Base-by-base conservation (phyloP, 2,888 invertebrate species). In the Plutella xylostella region DNA sequence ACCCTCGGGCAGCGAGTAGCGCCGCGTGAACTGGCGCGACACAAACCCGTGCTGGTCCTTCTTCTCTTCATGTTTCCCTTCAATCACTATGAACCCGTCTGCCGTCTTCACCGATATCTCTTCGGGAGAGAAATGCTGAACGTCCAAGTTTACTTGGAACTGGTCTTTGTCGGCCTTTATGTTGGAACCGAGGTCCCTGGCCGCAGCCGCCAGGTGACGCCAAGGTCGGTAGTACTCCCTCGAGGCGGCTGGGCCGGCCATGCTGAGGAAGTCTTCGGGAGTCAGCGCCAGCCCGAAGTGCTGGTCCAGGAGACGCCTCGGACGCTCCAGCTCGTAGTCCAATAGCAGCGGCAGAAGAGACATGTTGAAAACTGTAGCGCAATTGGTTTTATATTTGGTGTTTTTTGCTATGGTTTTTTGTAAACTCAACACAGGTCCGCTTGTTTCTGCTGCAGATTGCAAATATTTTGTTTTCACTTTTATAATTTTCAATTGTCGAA, bases 11-110 rank as follows among this genome's bases (percentile, higher is more conserved):
- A 94, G 65, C n/a, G 88, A 74, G 61, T 93, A 94, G 40, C 90
- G 88, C 1, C 94, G 86, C 1, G 89, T 86, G 55, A 94, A 91
- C 54, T 93, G 91, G 19, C 92, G 85, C 1, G 91, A 89, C 44
- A 93, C 88, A 52, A 80, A 90, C 0, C 93, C 92, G 56, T 91
- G 90, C 21, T 90, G 88, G 56, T 92, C 92, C 49, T 89, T 87
- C 58, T 89, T 89, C 63, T 93, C 92, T 55, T 92, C 91, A 57
- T 94, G 93, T 60, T 90, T 92, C 0, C 90, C 93, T 68, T 93
- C 92, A 0, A 92, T 86, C 1, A 92, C 85, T 14, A 94, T 86
- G 42, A 73, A 85, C 31, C 89, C 87, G 45, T 91, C 92, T 0
- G 88, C 85, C 0, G 90, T 91, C 68, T 92, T 92, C 6, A 94